A percentile compares a stretch with the other conserved stretches of the same genome.
These are phyloP conservation scores for Macrotis lagotis DNA, from an alignment of 2,113 vertebrate species.

Conservation along the genomic window DNA sequence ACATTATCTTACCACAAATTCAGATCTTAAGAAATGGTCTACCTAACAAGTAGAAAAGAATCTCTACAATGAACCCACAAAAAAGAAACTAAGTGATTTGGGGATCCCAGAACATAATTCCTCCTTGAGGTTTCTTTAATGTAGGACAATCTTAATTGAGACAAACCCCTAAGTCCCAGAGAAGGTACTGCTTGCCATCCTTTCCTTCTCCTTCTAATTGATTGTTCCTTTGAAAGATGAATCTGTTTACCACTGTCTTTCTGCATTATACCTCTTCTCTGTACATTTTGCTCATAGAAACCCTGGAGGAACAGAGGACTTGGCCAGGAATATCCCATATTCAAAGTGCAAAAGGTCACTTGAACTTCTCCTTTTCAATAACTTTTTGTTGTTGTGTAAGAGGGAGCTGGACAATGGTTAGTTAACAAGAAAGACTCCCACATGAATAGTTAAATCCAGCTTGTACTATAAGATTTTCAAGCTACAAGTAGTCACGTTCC, in stretches of 20 bases:
- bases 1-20: slow-evolving; percentile 30
- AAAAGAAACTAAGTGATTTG: slow-evolving; percentile 28
- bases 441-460: not conserved
- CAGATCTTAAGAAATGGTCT: slow-evolving; percentile 6
- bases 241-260: not conserved
- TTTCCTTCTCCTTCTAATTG: not conserved
- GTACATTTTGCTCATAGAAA: slow-evolving; percentile 15
- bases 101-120: slow-evolving; percentile 38
- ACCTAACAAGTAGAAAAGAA: not conserved
- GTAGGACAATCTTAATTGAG: slow-evolving; percentile 58
- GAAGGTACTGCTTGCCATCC: not conserved
- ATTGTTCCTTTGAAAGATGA: not conserved
- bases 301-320: not conserved
- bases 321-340: not conserved
- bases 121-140: slow-evolving; percentile 30
- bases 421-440: not conserved
- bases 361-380: not conserved
- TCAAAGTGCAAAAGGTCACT: not conserved
- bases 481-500: slow-evolving; percentile 66
- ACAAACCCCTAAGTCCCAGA: slow-evolving; percentile 25
- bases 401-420: not conserved
- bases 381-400: not conserved
- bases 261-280: not conserved
- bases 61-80: slow-evolving; percentile 21
- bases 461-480: not conserved